Percentiles rank a stretch among this genome's conserved stretches.
These are phyloP conservation scores for Neuroscelio doddi DNA, from an alignment of 2,888 invertebrate species.

Conservation along the genomic window DNA sequence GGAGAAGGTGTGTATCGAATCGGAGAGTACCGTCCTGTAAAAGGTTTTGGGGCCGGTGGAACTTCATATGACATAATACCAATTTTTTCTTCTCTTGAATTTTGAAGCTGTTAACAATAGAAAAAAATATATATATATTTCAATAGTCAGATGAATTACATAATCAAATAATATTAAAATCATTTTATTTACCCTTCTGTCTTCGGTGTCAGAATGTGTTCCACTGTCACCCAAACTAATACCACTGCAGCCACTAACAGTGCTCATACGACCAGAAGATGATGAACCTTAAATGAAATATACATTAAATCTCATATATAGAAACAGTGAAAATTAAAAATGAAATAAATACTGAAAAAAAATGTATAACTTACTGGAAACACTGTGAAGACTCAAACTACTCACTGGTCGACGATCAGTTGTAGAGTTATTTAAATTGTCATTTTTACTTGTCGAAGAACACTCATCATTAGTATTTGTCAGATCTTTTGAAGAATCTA, in stretches of 20 bases:
- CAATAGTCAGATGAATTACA: too few relatives aligned
- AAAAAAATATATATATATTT: too few relatives aligned
- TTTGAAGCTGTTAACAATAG: slow-evolving; percentile 50
- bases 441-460: slow-evolving; percentile 51
- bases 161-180: too few relatives aligned
- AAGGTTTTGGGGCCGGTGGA: slow-evolving; percentile 74
- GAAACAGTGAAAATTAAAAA: too few relatives aligned
- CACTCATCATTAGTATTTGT: slow-evolving; percentile 49
- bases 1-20: slow-evolving; percentile 53
- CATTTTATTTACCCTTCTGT: slow-evolving; percentile 76
- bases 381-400: slow-evolving; percentile 80
- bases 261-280: slow-evolving; percentile 87
- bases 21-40: slow-evolving; percentile 64
- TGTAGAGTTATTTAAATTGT: slow-evolving; percentile 56
- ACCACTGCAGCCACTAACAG: slow-evolving; percentile 81
- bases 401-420: slow-evolving; percentile 77
- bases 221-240: slow-evolving; percentile 89
- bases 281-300: slow-evolving; percentile 75
- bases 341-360: slow-evolving; percentile 6
- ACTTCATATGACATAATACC: slow-evolving; percentile 73
- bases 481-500: slow-evolving; percentile 59
- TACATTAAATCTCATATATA: not conserved
- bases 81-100: slow-evolving; percentile 59
- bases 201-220: slow-evolving; percentile 88
- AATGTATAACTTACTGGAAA: slow-evolving; percentile 75